These are phyloP conservation scores for Scopus umbretta DNA, from an alignment of 2,113 vertebrate species.

Conservation along the genomic window DNA sequence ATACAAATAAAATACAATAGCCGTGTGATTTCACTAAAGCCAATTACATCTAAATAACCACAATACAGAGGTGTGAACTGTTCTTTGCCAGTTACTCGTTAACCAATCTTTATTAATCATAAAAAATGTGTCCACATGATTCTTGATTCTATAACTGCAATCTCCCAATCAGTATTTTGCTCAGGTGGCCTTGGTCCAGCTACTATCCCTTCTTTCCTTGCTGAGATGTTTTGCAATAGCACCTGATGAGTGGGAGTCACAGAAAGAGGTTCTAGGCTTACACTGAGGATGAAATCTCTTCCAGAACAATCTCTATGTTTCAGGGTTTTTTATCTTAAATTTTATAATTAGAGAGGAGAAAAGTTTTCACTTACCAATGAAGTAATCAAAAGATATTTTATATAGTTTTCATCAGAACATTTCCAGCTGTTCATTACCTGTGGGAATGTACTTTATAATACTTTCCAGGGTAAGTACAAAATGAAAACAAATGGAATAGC, in stretches of 20 bases:
- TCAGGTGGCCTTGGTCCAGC: slow-evolving; percentile 8
- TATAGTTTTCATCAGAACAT: not conserved
- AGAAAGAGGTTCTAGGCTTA: not conserved
- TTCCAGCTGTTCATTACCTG: not conserved
- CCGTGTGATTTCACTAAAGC: slow-evolving; percentile 2
- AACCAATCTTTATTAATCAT: slow-evolving; percentile 53
- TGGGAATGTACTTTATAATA: not conserved
- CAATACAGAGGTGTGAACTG: slow-evolving; percentile 41
- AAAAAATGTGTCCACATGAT: slow-evolving; percentile 19
- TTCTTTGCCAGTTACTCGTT: slow-evolving; percentile 58
- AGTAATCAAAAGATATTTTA: not conserved
- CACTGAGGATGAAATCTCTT: not conserved
- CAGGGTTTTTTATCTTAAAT: not conserved
- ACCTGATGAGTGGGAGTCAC: not conserved
- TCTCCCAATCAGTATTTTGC: not conserved
- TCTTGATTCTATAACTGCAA: slow-evolving; percentile 1
- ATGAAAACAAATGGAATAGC: not conserved
- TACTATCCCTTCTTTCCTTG: not conserved
- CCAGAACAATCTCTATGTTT: not conserved
- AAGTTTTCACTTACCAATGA: not conserved
- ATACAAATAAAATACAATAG: slow-evolving; percentile 45
- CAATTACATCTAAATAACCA: slow-evolving; percentile 24
- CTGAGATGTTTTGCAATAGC: slow-evolving; percentile 18
- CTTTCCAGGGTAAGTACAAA: not conserved
- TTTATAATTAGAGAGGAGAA: not conserved